Evolutionary conservation across 2,888 invertebrate genomes (phyloP), one percentile per base, ranked within the genome.

Genomic region (Tenthredo livida): DNA sequence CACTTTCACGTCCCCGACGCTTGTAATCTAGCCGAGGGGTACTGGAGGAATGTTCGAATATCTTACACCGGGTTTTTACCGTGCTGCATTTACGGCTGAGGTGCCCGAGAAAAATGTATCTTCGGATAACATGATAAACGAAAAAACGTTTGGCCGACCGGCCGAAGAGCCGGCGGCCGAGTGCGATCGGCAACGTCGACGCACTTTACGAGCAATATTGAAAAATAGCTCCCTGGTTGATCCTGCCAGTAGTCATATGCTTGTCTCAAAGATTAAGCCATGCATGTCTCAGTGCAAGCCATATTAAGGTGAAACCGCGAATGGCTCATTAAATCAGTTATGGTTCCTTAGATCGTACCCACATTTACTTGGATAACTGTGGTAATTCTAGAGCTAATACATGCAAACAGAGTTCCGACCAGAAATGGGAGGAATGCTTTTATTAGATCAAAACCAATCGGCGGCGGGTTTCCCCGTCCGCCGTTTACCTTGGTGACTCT

Each of bases 181-280:
- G 91, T 91, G 90, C 91, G 89, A 91, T 90, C 33, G 33, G n/a
- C 33, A 33, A 33, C 33, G 33, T 33, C 33, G 33, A 33, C 33
- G 33, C 33, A 33, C 33, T 33, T 5, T 0, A 33, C 33, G 33
- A 33, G 33, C 33, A 33, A 33, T 33, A 33, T 33, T 33, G 0
- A 94, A 94, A 94, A 17, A 70, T 37, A 77, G 77, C 77, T 77
- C 77, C 54, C 93, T 93, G 94, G 94, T 94, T 94, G 94, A 92
- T 95, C 94, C 94, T 95, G 95, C 94, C 95, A 94, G 94, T 94
- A 94, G 94, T 95, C 94, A 95, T 95, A 95, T 95, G 95, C 95
- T 96, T 95, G 94, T 95, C 94, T 95, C 95, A 95, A 95, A 95
- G 94, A 95, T 94, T 95, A 95, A 95, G 95, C 95, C 95, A 95